Evolutionary conservation across 2,113 vertebrate species (phyloP).

Genomic region (Mionectes macconnelli): DNA sequence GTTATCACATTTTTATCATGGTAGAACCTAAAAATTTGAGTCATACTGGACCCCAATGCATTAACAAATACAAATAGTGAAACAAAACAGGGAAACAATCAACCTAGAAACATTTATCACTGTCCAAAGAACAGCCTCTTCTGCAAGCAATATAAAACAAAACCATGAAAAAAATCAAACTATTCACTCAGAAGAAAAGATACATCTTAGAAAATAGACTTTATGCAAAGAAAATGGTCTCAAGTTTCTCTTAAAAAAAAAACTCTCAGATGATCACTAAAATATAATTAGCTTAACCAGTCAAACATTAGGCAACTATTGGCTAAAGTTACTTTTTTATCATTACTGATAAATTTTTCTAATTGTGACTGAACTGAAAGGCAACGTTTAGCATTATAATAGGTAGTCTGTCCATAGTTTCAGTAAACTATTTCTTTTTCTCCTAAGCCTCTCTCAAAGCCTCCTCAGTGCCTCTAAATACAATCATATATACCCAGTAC

Average conservation of each 20-base stretch:
- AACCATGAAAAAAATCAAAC: neutral
- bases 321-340: neutral
- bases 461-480: neutral
- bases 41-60: neutral
- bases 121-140: neutral
- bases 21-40: neutral
- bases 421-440: neutral
- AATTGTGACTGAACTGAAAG: neutral
- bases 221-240: neutral
- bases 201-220: neutral
- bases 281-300: neutral
- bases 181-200: neutral
- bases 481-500: neutral
- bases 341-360: neutral
- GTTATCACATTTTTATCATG: neutral
- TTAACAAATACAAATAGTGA: neutral
- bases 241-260: neutral
- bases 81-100: neutral
- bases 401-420: neutral
- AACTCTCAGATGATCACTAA: neutral
- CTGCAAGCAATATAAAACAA: neutral
- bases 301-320: neutral
- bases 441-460: neutral
- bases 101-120: neutral
- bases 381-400: neutral